Evolutionary conservation across 1,140 invertebrate genomes (phyloP).

Genomic region (Heliconius hermathena): DNA sequence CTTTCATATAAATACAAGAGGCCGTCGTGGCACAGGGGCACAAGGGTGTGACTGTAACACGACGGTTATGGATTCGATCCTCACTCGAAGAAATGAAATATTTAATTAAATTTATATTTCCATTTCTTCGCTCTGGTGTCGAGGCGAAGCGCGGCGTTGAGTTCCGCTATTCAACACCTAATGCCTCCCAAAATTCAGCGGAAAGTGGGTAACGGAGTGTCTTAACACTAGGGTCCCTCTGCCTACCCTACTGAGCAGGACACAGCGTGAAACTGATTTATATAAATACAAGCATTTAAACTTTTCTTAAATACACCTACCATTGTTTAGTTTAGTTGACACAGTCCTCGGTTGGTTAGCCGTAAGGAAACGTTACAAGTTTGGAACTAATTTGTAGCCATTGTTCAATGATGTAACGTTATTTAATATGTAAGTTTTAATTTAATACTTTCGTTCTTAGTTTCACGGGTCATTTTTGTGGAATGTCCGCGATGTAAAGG

Average conservation of each 20-base stretch:
- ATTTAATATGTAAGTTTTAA: slow-evolving; percentile 12
- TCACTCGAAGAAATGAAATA: no score
- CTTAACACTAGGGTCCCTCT: no score
- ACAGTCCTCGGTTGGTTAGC: slow-evolving; percentile 39
- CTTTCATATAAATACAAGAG: neutral
- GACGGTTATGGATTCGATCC: no score
- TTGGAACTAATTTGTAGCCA: slow-evolving; percentile 39
- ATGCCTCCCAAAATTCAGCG: no score
- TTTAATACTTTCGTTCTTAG: neutral
- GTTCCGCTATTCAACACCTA: no score
- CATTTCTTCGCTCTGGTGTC: no score
- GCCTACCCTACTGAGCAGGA: no score
- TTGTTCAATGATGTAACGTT: slow-evolving; percentile 28
- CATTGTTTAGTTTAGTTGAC: slow-evolving; percentile 54
- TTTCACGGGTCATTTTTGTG: neutral
- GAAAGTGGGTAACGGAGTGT: no score
- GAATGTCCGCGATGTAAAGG: neutral
- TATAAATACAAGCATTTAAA: neutral
- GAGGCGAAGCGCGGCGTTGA: no score
- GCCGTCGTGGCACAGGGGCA: no score
- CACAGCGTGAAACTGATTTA: neutral
- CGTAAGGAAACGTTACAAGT: slow-evolving; percentile 32
- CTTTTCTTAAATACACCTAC: neutral
- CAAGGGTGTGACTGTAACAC: no score
- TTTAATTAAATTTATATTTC: no score